Percentiles rank a stretch among this genome's conserved stretches.
Conservation (phyloP, 2,888 invertebrate species). For the Onchidella celtica region DNA sequence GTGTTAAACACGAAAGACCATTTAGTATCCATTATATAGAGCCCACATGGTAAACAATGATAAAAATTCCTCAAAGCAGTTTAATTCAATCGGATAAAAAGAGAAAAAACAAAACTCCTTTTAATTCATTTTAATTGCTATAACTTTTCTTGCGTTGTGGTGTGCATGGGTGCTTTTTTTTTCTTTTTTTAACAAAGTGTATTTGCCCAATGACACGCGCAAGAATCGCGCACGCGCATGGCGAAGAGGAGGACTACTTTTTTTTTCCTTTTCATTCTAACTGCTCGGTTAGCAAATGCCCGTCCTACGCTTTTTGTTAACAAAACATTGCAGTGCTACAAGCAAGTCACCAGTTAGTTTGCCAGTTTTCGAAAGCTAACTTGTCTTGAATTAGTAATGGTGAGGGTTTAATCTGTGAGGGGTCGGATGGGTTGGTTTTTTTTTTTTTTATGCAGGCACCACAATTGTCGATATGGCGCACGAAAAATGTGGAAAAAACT, state of each 20-base stretch:
- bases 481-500: too few relatives aligned
- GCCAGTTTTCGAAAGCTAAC: slow-evolving; percentile 3
- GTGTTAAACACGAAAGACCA: slow-evolving; percentile 32
- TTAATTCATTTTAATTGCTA: slow-evolving; percentile 20
- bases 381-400: too few relatives aligned
- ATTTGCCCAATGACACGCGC: slow-evolving; percentile 21
- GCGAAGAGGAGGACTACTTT: not conserved
- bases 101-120: not conserved
- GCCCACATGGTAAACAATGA: slow-evolving; percentile 27
- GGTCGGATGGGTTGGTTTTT: too few relatives aligned
- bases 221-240: not conserved
- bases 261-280: slow-evolving; percentile 14
- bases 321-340: slow-evolving; percentile 8
- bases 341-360: slow-evolving; percentile 2
- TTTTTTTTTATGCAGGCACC: too few relatives aligned
- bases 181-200: too few relatives aligned
- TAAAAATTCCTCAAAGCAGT: slow-evolving; percentile 41
- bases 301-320: slow-evolving; percentile 17
- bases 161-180: not conserved
- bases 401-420: too few relatives aligned
- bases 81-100: slow-evolving; percentile 39
- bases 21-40: slow-evolving; percentile 19
- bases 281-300: slow-evolving; percentile 9
- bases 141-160: not conserved
- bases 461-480: too few relatives aligned